Conservation (phyloP, 1,140 invertebrate genomes). For the Achroia grisella region DNA sequence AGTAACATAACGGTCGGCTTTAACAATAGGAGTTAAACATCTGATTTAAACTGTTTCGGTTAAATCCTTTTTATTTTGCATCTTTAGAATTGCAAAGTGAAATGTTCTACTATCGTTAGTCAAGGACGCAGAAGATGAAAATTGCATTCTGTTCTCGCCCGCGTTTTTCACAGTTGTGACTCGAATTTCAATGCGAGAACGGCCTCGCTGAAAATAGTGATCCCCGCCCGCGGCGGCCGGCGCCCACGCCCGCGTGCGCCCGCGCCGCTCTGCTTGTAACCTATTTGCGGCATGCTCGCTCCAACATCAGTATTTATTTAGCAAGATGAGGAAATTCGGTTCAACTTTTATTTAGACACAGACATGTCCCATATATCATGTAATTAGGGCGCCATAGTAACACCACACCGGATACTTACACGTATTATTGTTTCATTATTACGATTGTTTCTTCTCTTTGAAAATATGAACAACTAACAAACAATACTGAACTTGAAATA, state of each 20-base stretch:
- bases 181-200: conserved; percentile 59
- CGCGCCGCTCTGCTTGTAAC: conserved; percentile 18
- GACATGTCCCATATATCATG: conserved; percentile 49
- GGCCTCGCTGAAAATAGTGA: conserved; percentile 65
- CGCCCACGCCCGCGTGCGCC: conserved; percentile 19
- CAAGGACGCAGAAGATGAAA: conserved; percentile 1
- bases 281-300: conserved; percentile 58
- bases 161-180: conserved; percentile 36
- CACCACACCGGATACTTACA: conserved; percentile 7
- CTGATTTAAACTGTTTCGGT: no score
- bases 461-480: no score
- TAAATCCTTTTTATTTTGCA: no score
- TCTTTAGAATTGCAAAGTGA: no score
- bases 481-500: no score
- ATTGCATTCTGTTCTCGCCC: conserved; percentile 5
- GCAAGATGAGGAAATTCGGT: conserved; percentile 61
- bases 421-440: background rate
- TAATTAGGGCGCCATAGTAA: conserved; percentile 38
- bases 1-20: background rate
- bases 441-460: background rate
- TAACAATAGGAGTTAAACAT: no score
- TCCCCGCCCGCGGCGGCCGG: conserved; percentile 22
- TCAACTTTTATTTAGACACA: conserved; percentile 53
- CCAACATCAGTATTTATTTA: conserved; percentile 62
- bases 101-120: no score